A percentile compares a stretch with the other conserved stretches of the same genome.
Evolutionary conservation across 2,888 invertebrate species (phyloP).

Genomic region (Tyria jacobaeae): DNA sequence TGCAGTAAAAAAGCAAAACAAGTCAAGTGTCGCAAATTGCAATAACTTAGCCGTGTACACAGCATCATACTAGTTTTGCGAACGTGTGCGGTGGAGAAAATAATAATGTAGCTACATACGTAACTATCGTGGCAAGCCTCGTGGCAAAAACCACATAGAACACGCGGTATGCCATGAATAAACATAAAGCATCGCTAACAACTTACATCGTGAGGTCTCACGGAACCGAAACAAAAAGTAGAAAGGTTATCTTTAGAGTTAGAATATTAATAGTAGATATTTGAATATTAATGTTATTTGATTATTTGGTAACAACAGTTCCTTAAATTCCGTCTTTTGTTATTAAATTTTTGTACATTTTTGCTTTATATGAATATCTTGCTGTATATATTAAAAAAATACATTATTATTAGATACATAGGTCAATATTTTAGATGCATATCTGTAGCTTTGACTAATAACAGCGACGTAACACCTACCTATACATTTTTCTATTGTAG

Average conservation of each 20-base stretch:
- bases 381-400: no score
- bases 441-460: no score
- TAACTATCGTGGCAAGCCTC: constrained; percentile 34
- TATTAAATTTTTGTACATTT: no score
- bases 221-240: neutral
- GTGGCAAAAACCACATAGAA: constrained; percentile 47
- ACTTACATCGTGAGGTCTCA: constrained; percentile 25
- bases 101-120: constrained; percentile 39
- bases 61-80: constrained; percentile 19
- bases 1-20: neutral
- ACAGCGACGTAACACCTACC: no score
- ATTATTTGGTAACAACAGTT: neutral
- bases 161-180: constrained; percentile 55
- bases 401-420: no score
- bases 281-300: neutral
- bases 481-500: no score
- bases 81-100: constrained; percentile 42
- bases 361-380: no score
- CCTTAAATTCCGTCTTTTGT: no score
- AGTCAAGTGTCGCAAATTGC: constrained; percentile 29
- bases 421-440: no score
- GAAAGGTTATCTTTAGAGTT: neutral
- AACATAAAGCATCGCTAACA: constrained; percentile 48
- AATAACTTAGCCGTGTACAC: constrained; percentile 35
- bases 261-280: neutral